Conservation (phyloP, 2,888 invertebrate genomes). For the Rutpela maculata region DNA sequence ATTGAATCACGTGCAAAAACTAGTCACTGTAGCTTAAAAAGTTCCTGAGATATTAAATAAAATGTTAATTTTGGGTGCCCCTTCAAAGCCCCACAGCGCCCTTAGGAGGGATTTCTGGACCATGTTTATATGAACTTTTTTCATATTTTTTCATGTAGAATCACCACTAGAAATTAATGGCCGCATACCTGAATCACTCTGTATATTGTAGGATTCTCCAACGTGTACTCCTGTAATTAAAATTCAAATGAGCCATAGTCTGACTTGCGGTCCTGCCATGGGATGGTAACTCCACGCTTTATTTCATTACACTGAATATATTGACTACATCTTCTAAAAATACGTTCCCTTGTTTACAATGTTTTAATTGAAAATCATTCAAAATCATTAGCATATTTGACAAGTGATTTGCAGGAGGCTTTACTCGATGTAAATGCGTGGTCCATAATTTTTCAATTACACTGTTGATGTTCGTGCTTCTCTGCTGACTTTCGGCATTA, state of each 20-base stretch:
- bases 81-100: too few species aligned
- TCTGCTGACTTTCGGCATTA: conserved; percentile 40
- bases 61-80: too few species aligned
- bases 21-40: too few species aligned
- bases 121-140: too few species aligned
- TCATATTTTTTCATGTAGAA: too few species aligned
- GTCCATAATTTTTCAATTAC: conserved; percentile 32
- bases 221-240: not conserved
- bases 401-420: conserved; percentile 10
- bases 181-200: not conserved
- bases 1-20: too few species aligned
- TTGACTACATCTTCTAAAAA: conserved; percentile 21
- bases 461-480: conserved; percentile 44
- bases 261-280: not conserved
- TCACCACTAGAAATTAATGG: too few species aligned
- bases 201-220: not conserved
- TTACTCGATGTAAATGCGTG: not conserved
- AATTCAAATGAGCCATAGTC: not conserved
- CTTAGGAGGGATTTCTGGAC: too few species aligned
- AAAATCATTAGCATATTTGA: conserved; percentile 11
- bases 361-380: conserved; percentile 20
- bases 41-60: too few species aligned
- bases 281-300: not conserved
- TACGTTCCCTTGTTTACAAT: conserved; percentile 24
- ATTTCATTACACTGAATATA: conserved; percentile 3